Conservation (phyloP, 2,888 invertebrate species). For the Drosophila mulleri region DNA sequence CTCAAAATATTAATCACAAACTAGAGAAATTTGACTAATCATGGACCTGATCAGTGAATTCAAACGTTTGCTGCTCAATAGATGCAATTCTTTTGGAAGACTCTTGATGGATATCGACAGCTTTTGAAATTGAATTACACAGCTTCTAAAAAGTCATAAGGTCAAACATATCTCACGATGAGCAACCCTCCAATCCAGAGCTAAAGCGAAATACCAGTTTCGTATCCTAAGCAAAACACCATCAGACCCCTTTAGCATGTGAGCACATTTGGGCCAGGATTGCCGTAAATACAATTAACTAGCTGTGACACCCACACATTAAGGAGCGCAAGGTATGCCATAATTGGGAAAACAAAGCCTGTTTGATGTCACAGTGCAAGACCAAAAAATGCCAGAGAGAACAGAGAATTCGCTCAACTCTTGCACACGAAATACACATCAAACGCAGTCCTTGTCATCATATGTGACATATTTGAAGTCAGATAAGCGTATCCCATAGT, state of each 20-base stretch:
- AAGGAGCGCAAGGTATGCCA: slow-evolving; percentile 44
- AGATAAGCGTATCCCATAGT: slow-evolving; percentile 45
- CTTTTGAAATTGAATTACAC: slow-evolving; percentile 17
- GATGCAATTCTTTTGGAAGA: neutral
- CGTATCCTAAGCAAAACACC: slow-evolving; percentile 5
- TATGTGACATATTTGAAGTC: slow-evolving; percentile 75
- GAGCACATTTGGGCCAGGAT: slow-evolving; percentile 19
- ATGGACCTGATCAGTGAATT: neutral
- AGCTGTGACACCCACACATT: slow-evolving; percentile 77
- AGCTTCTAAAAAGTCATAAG: slow-evolving; percentile 8
- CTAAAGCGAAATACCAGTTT: slow-evolving; percentile 41
- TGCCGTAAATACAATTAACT: slow-evolving; percentile 73
- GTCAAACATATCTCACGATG: slow-evolving; percentile 34
- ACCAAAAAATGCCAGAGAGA: slow-evolving; percentile 30
- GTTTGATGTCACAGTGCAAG: slow-evolving; percentile 70
- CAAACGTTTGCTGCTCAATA: neutral
- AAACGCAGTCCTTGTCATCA: slow-evolving; percentile 57
- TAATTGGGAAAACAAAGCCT: slow-evolving; percentile 44
- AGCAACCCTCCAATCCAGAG: slow-evolving; percentile 59
- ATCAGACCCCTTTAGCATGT: slow-evolving; percentile 40
- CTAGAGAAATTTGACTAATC: neutral
- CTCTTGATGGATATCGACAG: neutral
- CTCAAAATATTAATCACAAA: neutral
- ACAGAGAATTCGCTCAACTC: slow-evolving; percentile 1
- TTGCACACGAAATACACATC: slow-evolving; percentile 32